Evolutionary conservation across 2,888 invertebrate genomes (phyloP).

Genomic region (Graphium colonna): DNA sequence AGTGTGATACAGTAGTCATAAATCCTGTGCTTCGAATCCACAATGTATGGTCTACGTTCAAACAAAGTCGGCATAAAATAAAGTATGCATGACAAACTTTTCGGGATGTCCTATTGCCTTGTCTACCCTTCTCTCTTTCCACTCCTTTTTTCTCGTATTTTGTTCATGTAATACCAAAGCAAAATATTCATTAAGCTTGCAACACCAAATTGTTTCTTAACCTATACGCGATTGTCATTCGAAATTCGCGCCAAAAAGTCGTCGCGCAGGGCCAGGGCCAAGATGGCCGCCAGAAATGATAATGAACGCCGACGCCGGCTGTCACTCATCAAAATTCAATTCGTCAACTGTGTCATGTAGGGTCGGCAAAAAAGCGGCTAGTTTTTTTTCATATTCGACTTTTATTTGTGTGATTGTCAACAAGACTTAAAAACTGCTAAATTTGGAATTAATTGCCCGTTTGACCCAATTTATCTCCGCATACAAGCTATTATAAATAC

Average conservation of each 20-base stretch:
- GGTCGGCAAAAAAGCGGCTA: slow-evolving; percentile 35
- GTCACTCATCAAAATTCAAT: slow-evolving; percentile 75
- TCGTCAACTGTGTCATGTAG: slow-evolving; percentile 57
- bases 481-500: background rate
- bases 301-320: slow-evolving; percentile 54
- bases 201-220: too few relatives aligned
- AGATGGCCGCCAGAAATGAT: slow-evolving; percentile 52
- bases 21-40: too few relatives aligned
- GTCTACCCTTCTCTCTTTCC: too few relatives aligned
- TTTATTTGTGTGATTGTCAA: too few relatives aligned
- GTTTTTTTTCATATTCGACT: too few relatives aligned
- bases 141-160: too few relatives aligned
- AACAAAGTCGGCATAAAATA: too few relatives aligned
- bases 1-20: too few relatives aligned
- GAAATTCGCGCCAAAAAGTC: slow-evolving; percentile 10
- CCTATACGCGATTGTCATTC: background rate
- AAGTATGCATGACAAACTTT: too few relatives aligned
- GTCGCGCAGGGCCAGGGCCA: slow-evolving; percentile 22
- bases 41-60: too few relatives aligned
- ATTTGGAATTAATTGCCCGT: background rate
- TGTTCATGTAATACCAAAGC: slow-evolving; percentile 9
- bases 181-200: background rate
- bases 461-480: background rate
- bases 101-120: too few relatives aligned
- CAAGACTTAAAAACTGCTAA: background rate